These are phyloP conservation scores for Girardinichthys multiradiatus DNA, from an alignment of 2,113 vertebrate species.

Conservation along the genomic window DNA sequence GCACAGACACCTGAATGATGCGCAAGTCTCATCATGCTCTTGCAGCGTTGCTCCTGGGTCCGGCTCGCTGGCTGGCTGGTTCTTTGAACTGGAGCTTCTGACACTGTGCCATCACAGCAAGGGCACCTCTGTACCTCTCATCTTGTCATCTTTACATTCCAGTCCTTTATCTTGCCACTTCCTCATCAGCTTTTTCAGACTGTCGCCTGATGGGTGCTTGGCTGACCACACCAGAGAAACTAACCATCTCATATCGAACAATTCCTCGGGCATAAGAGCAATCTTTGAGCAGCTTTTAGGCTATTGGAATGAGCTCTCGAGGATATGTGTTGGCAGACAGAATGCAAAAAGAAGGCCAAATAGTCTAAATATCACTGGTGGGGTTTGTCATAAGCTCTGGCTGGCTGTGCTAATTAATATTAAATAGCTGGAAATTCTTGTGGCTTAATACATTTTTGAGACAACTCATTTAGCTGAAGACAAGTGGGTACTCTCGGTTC, in stretches of 20 bases:
- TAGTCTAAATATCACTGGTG: background rate
- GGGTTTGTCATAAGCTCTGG: conserved; percentile 5
- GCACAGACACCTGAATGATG: conserved; percentile 13
- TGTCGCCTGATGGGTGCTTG: conserved; percentile 16
- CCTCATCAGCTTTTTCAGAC: conserved; percentile 25
- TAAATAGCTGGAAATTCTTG: conserved; percentile 14
- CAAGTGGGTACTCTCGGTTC: background rate
- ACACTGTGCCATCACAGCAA: conserved; percentile 61
- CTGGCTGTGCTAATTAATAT: conserved; percentile 24
- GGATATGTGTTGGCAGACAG: background rate
- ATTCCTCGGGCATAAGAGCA: conserved; percentile 12
- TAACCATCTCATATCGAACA: conserved; percentile 25
- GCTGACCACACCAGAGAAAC: conserved; percentile 31
- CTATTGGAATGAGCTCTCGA: conserved; percentile 33
- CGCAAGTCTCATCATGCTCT: conserved; percentile 30
- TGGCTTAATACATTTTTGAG: background rate
- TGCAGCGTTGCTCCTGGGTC: conserved; percentile 20
- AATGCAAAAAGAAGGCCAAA: background rate
- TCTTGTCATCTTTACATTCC: conserved; percentile 26
- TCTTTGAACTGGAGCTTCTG: conserved; percentile 70
- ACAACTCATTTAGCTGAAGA: conserved; percentile 8
- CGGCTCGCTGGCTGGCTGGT: conserved; percentile 20
- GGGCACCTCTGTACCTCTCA: conserved; percentile 50
- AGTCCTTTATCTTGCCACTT: conserved; percentile 1
- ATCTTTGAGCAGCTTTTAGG: conserved; percentile 20